These are phyloP conservation scores for Scortum barcoo DNA, from an alignment of 2,113 vertebrate genomes.

Conservation along the genomic window DNA sequence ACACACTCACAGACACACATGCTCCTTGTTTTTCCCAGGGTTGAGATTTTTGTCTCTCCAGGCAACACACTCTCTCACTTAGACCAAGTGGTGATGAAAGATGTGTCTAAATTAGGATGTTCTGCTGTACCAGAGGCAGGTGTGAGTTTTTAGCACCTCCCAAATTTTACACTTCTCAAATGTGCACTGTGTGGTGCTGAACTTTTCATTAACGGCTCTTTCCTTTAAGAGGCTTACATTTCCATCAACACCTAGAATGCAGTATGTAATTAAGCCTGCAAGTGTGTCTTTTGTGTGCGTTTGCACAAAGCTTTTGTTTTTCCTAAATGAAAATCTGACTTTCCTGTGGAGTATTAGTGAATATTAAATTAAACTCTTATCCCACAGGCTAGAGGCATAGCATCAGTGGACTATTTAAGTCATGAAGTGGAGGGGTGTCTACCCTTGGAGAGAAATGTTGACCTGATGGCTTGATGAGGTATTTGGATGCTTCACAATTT, in stretches of 20 bases:
- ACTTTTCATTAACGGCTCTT: conserved; percentile 56
- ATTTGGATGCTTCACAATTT: not conserved
- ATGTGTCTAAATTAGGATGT: conserved; percentile 67
- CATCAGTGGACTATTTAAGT: conserved; percentile 10
- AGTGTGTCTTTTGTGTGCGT: not conserved
- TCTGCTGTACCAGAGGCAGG: conserved; percentile 49
- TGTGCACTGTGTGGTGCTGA: conserved; percentile 24
- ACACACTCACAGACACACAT: not conserved
- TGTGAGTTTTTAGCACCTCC: conserved; percentile 59
- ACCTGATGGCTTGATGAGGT: not conserved
- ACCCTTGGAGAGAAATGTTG: not conserved
- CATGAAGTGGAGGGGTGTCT: not conserved
- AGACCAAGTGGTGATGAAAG: conserved; percentile 50
- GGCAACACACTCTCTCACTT: conserved; percentile 29
- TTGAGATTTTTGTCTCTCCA: conserved; percentile 28
- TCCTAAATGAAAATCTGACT: conserved; percentile 28
- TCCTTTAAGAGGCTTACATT: conserved; percentile 37
- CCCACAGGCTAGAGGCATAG: not conserved
- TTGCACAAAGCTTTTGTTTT: conserved; percentile 39
- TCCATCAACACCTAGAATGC: conserved; percentile 44
- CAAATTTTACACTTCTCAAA: conserved; percentile 47
- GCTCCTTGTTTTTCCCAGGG: conserved; percentile 32
- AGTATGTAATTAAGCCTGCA: conserved; percentile 19
- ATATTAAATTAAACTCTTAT: conserved; percentile 33
- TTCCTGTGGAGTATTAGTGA: conserved; percentile 15